phyloP scores from a whole-genome alignment of 1,140 invertebrate genomes.

The Mylabris phalerata region DNA sequence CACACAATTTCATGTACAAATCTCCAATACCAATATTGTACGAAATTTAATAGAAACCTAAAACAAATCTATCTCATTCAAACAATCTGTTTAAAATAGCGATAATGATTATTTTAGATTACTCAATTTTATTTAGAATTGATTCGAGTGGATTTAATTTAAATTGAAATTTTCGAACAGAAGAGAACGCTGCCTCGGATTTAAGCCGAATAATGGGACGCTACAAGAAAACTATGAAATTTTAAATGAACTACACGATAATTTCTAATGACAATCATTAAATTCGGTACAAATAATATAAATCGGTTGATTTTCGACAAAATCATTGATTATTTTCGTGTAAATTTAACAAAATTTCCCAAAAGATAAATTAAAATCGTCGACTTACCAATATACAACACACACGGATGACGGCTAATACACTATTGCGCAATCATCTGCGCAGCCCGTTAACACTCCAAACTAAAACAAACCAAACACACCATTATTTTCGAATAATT shows the following conservation, averaged over 20 bases:
- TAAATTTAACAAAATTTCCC: constrained; percentile 28
- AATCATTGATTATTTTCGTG: constrained; percentile 30
- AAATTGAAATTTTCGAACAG: too few species aligned
- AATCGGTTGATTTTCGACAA: constrained; percentile 10
- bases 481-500: too few species aligned
- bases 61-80: too few species aligned
- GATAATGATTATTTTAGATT: too few species aligned
- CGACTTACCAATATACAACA: constrained; percentile 38
- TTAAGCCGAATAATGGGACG: constrained; percentile 25
- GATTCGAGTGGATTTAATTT: too few species aligned
- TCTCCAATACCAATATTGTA: too few species aligned
- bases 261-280: constrained; percentile 32
- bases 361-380: constrained; percentile 23
- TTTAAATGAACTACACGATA: constrained; percentile 37
- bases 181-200: constrained; percentile 1
- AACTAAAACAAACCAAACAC: too few species aligned
- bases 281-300: constrained; percentile 19
- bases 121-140: too few species aligned
- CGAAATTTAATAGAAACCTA: too few species aligned
- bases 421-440: constrained; percentile 24
- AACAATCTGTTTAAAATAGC: too few species aligned
- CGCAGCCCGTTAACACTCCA: constrained; percentile 11
- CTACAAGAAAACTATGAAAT: constrained; percentile 29
- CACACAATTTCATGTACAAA: too few species aligned
- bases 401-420: constrained; percentile 35